Evolutionary conservation across 2,888 invertebrate genomes (phyloP), one percentile per base, ranked within the genome.

Genomic region (Cerastis leucographa): DNA sequence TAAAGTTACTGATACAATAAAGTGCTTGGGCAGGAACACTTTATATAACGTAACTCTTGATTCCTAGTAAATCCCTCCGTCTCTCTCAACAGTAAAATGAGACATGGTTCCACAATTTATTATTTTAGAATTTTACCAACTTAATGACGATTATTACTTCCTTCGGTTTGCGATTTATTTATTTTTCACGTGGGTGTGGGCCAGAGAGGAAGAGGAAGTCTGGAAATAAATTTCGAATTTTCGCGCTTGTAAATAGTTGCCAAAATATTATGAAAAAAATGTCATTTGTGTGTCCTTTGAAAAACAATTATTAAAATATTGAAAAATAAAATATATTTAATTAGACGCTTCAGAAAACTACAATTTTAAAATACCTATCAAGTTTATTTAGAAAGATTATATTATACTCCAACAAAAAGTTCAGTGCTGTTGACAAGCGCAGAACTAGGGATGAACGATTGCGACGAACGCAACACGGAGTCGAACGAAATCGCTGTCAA

Each of bases 221-320:
- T 29, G 35, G 11, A 44, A 44, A 11, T 44, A 1, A 42, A 25
- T 56, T 73, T 56, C 25, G 4, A 56, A 74, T 73, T 54, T 25
- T 4, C n/a, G n/a, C 14, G 56, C n/a, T 74, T 9, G 7, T 56
- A 56, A 35, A 19, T 44, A 17, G 73, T 74, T 73, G n/a, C 54
- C 54, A 73, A 44, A 22, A 54, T 8, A 29, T n/a, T 44, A 22
- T 42, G 5, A 29, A 29, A 73, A 54, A 51, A 29, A 3, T 29
- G 59, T 8, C 7, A 17, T 17, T 59, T 59, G 17, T 25, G 22
- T 22, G 5, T 9, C n/a, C 25, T n/a, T n/a, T 12, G 12, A 25
- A 54, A 2, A 54, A 2, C 1, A 54, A 54, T 19, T 35, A 61
- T 35, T 62, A 6, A 40, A 62, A 40, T 62, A 11, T 35, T 2